phyloP scores from a whole-genome alignment of 2,113 vertebrate genomes.

The Colistium nudipinnis region DNA sequence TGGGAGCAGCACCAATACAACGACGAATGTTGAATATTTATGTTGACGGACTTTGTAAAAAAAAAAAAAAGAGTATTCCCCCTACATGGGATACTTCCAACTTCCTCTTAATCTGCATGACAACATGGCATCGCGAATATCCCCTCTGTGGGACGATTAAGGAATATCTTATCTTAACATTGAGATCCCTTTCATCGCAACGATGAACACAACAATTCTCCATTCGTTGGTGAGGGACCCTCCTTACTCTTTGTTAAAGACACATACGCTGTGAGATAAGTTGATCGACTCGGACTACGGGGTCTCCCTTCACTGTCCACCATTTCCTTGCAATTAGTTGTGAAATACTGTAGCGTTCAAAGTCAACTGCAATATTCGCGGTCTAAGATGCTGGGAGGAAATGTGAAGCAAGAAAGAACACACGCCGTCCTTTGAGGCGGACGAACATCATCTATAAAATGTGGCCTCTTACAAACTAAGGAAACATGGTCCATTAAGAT shows the following conservation, averaged over 20 bases:
- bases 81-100: background rate
- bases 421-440: background rate
- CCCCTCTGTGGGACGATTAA: too few species aligned
- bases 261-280: background rate
- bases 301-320: slow-evolving; percentile 24
- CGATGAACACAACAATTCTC: background rate
- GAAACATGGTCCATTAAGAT: background rate
- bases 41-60: slow-evolving; percentile 3
- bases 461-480: background rate
- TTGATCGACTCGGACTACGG: background rate
- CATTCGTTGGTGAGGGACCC: too few species aligned
- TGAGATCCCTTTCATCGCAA: too few species aligned
- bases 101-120: slow-evolving; percentile 2
- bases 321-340: slow-evolving; percentile 58
- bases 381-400: slow-evolving; percentile 21
- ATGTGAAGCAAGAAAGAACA: slow-evolving; percentile 22
- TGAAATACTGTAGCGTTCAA: background rate
- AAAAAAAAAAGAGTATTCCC: background rate
- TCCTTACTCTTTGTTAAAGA: too few species aligned
- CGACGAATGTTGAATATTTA: background rate
- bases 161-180: too few species aligned
- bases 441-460: background rate
- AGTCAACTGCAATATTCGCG: slow-evolving; percentile 17
- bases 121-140: too few species aligned
- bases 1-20: slow-evolving; percentile 38